Evolutionary conservation across 2,113 vertebrate genomes (phyloP), one percentile per base, ranked within the genome.

Genomic region (Cochlearius cochlearius): DNA sequence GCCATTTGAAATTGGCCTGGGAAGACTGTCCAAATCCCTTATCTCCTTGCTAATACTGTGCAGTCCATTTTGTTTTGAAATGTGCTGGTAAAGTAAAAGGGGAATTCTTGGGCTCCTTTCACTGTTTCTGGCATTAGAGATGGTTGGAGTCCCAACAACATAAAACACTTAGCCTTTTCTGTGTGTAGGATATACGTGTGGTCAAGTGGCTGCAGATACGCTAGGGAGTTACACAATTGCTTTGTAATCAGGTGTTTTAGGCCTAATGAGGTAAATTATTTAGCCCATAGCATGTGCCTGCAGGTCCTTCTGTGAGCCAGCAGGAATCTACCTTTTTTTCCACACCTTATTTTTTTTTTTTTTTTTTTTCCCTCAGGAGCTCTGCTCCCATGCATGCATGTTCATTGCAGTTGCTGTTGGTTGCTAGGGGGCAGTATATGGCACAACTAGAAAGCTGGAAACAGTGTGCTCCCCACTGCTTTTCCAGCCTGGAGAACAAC

Each of bases 401-500:
- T n/a, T 89, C 64, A 15, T 47, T 72, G 26, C 19, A 25, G 53
- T 36, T 66, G 25, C 36, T 52, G 9, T 62, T 84, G 32, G n/a
- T 10, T 86, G 17, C 56, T 52, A 47, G 49, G 38, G 67, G 7
- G 41, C 39, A 77, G 30, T 7, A 7, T 12, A 12, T 7, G 45
- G 58, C 63, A 38, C 1, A 7, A 69, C 21, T 11, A n/a, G 47
- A 63, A 59, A 78, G n/a, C 75, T 88, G 75, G 43, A 63, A 67
- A 39, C 53, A 67, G 43, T 2, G 4, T 50, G 32, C 1, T 86
- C 11, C n/a, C 39, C 5, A 0, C 36, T 59, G 62, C 67, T 59
- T 92, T 92, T 56, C 41, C 79, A 88, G 32, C 6, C 39, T 86
- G 71, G 83, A 88, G 62, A 88, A 26, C 29, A 83, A 49, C 53